These are phyloP conservation scores for Synodontis membranacea DNA, from an alignment of 2,113 vertebrate genomes.

Conservation along the genomic window DNA sequence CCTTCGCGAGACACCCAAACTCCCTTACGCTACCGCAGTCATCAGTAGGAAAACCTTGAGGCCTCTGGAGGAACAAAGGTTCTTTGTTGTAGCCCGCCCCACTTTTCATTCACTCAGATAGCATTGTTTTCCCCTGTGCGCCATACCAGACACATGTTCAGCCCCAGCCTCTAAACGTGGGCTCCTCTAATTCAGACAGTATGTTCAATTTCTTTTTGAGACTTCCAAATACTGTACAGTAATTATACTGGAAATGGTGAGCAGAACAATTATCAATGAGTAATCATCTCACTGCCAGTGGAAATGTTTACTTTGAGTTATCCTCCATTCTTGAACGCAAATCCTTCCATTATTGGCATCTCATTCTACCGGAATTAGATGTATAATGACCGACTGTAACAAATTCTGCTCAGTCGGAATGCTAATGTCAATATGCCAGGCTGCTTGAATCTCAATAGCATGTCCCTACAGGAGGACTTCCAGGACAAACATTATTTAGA, in stretches of 20 bases:
- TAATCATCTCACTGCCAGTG: slow-evolving; percentile 13
- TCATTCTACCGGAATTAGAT: neutral
- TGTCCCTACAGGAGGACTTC: slow-evolving; percentile 22
- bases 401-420: slow-evolving; percentile 17
- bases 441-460: slow-evolving; percentile 32
- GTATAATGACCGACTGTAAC: neutral
- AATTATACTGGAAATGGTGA: neutral
- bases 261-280: neutral
- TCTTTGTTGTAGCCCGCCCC: slow-evolving; percentile 48
- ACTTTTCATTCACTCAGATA: slow-evolving; percentile 37
- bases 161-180: neutral
- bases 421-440: slow-evolving; percentile 13
- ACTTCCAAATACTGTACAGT: neutral
- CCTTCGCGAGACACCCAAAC: slow-evolving; percentile 51
- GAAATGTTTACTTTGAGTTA: neutral
- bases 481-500: slow-evolving; percentile 32
- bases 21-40: slow-evolving; percentile 20
- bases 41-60: slow-evolving; percentile 40
- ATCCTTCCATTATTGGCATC: neutral
- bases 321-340: neutral
- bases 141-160: slow-evolving; percentile 14
- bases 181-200: neutral
- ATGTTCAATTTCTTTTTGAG: neutral
- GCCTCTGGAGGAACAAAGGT: slow-evolving; percentile 47
- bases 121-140: slow-evolving; percentile 36